phyloP scores from a whole-genome alignment of 1,140 invertebrate species.

The Periplaneta americana region DNA sequence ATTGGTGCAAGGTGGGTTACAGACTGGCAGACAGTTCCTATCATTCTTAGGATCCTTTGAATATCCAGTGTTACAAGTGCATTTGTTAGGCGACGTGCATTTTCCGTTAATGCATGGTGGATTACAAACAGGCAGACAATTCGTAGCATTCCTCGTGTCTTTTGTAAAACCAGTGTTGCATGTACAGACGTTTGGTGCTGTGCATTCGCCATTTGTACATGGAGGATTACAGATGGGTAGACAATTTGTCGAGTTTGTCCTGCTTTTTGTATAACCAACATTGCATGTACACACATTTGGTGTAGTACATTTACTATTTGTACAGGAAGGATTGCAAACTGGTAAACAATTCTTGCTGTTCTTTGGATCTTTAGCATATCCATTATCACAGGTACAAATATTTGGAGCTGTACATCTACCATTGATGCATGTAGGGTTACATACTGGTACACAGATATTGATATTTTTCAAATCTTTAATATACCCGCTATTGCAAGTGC shows the following conservation, averaged over 20 bases:
- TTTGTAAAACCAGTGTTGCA: constrained; percentile 47
- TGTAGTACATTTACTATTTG: constrained; percentile 48
- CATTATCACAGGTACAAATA: constrained; percentile 39
- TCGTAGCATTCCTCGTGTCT: not conserved
- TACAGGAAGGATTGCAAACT: constrained; percentile 49
- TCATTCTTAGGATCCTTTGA: not conserved
- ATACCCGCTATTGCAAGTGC: constrained; percentile 28
- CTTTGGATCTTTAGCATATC: constrained; percentile 33
- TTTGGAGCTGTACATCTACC: constrained; percentile 40
- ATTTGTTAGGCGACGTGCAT: constrained; percentile 29
- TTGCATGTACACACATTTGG: constrained; percentile 47
- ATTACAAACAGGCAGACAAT: not conserved
- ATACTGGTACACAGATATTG: constrained; percentile 19
- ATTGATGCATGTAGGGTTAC: constrained; percentile 35
- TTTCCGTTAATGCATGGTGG: constrained; percentile 9
- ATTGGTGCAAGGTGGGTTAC: constrained; percentile 46
- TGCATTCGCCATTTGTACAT: constrained; percentile 25
- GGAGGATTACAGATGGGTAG: no score
- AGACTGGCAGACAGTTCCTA: constrained; percentile 48
- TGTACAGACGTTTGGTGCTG: constrained; percentile 46
- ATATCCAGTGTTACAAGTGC: constrained; percentile 29
- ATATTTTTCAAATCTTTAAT: not conserved
- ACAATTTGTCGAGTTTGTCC: not conserved
- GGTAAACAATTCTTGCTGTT: constrained; percentile 34
- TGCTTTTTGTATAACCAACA: constrained; percentile 20